Evolutionary conservation across 2,113 vertebrate species (phyloP).

Genomic region (Sigmodon hispidus): DNA sequence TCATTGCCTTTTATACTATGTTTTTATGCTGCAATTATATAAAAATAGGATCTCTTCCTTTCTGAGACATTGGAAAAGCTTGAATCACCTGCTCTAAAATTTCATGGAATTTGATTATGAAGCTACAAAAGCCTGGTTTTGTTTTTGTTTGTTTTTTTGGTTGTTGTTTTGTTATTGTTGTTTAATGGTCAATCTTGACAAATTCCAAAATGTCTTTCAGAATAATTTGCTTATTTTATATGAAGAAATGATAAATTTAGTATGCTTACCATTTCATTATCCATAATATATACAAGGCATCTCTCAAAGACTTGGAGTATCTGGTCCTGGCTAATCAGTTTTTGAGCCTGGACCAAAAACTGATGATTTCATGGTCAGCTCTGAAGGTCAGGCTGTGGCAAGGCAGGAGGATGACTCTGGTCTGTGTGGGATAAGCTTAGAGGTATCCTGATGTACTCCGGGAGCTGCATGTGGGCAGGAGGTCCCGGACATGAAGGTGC

Average conservation of each 20-base stretch:
- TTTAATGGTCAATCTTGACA: not conserved
- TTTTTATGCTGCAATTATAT: not conserved
- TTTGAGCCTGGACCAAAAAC: not conserved
- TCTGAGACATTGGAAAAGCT: not conserved
- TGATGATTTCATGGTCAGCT: not conserved
- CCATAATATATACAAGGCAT: not conserved
- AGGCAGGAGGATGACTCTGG: not conserved
- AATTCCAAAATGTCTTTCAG: not conserved
- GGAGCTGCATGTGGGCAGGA: not conserved
- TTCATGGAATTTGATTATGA: not conserved
- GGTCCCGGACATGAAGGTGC: not conserved
- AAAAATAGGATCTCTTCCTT: not conserved
- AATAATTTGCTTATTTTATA: not conserved
- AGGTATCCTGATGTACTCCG: not conserved
- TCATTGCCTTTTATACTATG: not conserved
- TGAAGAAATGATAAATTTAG: not conserved
- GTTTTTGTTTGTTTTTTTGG: not conserved
- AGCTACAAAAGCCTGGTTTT: not conserved
- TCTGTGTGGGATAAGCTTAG: not conserved
- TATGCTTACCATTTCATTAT: no score
- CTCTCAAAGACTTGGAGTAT: not conserved
- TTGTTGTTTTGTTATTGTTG: not conserved
- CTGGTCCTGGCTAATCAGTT: not conserved
- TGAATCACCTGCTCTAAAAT: not conserved
- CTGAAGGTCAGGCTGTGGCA: not conserved